A percentile compares a stretch with the other conserved stretches of the same genome.
phyloP scores from a whole-genome alignment of 2,797 vertebrate genomes.

The Echeneis naucrates region DNA sequence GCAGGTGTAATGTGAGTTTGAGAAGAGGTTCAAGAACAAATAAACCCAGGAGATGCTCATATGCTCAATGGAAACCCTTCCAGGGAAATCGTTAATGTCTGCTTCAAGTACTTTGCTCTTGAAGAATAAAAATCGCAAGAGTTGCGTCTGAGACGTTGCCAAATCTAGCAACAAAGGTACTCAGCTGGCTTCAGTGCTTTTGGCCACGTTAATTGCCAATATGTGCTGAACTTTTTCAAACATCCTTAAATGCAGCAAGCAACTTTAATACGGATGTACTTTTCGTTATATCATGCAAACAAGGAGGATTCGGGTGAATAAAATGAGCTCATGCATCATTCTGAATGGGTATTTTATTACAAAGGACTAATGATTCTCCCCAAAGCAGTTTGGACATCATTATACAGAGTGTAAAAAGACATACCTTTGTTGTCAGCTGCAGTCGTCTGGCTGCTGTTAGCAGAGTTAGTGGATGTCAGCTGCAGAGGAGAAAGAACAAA shows the following conservation, averaged over 20 bases:
- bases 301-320: neutral
- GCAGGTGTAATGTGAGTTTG: neutral
- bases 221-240: neutral
- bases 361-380: too few relatives aligned
- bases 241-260: neutral
- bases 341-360: neutral
- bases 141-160: neutral
- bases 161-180: neutral
- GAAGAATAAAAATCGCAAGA: constrained; percentile 8
- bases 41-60: constrained; percentile 1
- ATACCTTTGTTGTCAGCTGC: constrained; percentile 85
- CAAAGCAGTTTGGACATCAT: neutral
- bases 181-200: neutral
- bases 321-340: neutral
- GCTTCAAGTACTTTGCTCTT: neutral
- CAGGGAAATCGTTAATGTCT: neutral
- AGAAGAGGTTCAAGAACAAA: neutral
- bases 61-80: neutral
- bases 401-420: neutral
- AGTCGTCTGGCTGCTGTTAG: constrained; percentile 84
- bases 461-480: constrained; percentile 82
- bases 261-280: neutral
- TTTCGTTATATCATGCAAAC: neutral
- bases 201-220: neutral
- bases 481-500: constrained; percentile 57